Base-by-base conservation (phyloP, 2,113 vertebrate species). In the Etia nguti region DNA sequence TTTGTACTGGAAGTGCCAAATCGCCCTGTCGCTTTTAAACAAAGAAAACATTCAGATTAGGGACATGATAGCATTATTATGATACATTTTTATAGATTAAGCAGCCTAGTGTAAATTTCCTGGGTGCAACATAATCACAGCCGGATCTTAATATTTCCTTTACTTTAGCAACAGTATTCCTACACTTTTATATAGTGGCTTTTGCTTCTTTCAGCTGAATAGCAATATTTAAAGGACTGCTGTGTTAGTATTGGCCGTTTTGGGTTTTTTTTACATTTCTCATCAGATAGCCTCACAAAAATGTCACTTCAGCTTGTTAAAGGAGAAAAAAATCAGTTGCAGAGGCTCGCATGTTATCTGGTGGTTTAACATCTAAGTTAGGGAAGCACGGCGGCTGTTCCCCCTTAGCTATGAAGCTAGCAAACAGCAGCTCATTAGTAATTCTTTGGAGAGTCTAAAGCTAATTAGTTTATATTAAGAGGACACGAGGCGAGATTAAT, bases 381-480 rank as follows among this genome's bases (percentile, higher is more conserved):
- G 6, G 82, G 50, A 22, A 55, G 29, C 43, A 4, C 41, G 10
- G 12, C 12, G 84, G 34, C 24, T 87, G 62, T 84, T 85, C 88
- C 90, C 86, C 84, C 87, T 89, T 88, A n/a, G 85, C 77, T 83
- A 80, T 50, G 16, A 34, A 77, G 86, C 86, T 48, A 88, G 90
- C 93, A 86, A 84, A 81, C 54, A 56, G 43, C 43, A 79, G 80
- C 57, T 18, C 56, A 9, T 22, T 10, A 6, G 5, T 68, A 13
- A 18, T 11, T 56, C 3, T 24, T 50, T 8, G 6, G 2, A 7
- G 8, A n/a, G 24, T 31, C 50, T 10, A 36, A 36, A 85, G 8
- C 18, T 7, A 10, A 7, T 2, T 4, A 34, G 12, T n/a, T 15
- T 41, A 38, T n/a, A 50, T 52, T 20, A 22, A 50, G 6, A 18